Evolutionary conservation across 2,113 vertebrate species (phyloP).

Genomic region (Heptranchias perlo): DNA sequence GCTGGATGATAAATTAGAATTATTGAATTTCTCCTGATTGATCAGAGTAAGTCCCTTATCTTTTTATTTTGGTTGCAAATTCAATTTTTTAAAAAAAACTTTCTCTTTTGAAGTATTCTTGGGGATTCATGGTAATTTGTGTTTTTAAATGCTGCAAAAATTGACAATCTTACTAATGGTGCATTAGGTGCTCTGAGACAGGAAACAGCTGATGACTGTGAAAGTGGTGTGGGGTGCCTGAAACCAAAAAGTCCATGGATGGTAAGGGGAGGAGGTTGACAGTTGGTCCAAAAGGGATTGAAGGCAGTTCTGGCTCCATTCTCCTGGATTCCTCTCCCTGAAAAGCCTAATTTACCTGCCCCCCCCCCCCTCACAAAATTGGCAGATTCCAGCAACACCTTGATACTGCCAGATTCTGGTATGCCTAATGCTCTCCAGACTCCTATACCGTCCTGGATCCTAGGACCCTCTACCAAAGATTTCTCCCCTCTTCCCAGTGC

Average conservation of each 20-base stretch:
- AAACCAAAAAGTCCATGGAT: background rate
- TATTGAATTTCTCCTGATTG: background rate
- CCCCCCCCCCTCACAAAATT: background rate
- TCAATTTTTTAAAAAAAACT: background rate
- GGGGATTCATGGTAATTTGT: background rate
- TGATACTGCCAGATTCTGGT: background rate
- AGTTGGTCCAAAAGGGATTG: background rate
- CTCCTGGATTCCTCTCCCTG: background rate
- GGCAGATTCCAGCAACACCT: background rate
- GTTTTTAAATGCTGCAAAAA: background rate
- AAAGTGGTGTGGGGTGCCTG: background rate
- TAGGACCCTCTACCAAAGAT: background rate
- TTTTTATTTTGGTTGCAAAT: too few relatives aligned
- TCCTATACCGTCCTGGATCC: background rate
- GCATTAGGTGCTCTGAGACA: background rate
- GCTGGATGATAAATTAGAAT: background rate
- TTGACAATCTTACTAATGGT: background rate
- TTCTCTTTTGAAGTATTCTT: background rate
- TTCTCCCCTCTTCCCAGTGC: background rate
- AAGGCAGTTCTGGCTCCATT: background rate
- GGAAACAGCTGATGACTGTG: background rate
- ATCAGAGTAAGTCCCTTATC: background rate
- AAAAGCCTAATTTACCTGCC: too few relatives aligned
- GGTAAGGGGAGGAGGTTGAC: background rate
- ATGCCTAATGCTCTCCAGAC: background rate